Evolutionary conservation across 64 coral and sea anemone genomes (phyloP), one percentile per base, ranked within the genome.

Genomic region (Pocillopora damicornis): DNA sequence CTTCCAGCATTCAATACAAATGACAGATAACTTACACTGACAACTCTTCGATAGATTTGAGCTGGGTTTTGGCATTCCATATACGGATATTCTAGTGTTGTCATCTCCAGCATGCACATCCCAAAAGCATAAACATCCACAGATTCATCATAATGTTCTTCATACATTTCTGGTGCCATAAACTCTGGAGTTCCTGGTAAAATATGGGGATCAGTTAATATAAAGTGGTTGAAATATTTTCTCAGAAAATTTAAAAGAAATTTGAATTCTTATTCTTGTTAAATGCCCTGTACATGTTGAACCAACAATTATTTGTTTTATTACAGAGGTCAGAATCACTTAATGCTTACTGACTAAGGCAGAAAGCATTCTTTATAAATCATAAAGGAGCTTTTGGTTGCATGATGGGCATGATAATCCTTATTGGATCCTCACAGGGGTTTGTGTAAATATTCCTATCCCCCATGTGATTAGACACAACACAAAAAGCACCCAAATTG

Each of bases 31-130:
- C 88, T 95, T 95, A 99, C 97, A 92, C 93, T 95, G n/a, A 94
- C 95, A 72, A 99, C 97, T 90, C 97, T 77, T 25, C 93, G 93
- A 78, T 95, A 99, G 66, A 99, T 99, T 83, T 99, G 97, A 37
- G 97, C 97, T 81, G 97, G 89, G 90, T 99, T 99, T 58, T 99
- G 97, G 42, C 97, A 99, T 35, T 99, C 97, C 97, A 99, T 99
- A 60, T 99, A 99, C 14, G 97, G 97, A 86, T 99, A 99, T 73
- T 99, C 97, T 20, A 99, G 69, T 34, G 97, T 99, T 11, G 95
- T 91, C 97, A 99, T 99, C 78, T 99, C 97, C 22, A 99, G 17
- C 97, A 99, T 99, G 75, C 97, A 95, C 97, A 99, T 99, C 12
- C 97, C 97, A 95, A 99, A 99, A 11, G 97, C 97, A 89, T 99